phyloP scores from a whole-genome alignment of 2,888 invertebrate genomes.

The Conus canariensis region DNA sequence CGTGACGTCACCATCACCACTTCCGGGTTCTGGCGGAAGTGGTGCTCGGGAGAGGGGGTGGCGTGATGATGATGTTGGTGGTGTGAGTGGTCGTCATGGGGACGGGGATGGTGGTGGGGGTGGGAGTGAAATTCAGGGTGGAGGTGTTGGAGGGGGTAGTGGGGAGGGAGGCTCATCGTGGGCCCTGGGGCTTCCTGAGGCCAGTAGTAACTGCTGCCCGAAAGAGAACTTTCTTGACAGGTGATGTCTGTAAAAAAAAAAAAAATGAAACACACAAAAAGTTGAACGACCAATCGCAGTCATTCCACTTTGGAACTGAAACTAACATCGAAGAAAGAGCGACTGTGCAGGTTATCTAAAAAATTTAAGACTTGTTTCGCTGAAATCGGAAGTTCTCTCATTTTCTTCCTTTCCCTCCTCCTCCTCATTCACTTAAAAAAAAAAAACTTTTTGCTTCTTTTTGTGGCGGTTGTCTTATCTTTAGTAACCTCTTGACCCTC shows the following conservation, averaged over 20 bases:
- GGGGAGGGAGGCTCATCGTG: background rate
- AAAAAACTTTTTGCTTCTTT: too few species aligned
- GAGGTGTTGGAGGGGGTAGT: conserved; percentile 26
- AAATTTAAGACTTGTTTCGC: too few species aligned
- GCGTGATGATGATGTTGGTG: background rate
- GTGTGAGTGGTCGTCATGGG: background rate
- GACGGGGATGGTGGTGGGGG: background rate
- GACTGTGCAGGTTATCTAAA: too few species aligned
- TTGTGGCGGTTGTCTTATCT: too few species aligned
- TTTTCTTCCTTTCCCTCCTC: background rate
- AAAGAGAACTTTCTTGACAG: too few species aligned
- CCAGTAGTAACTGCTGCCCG: too few species aligned
- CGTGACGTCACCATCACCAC: conserved; percentile 37
- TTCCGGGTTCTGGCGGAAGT: background rate
- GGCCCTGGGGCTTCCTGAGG: background rate
- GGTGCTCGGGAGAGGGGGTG: background rate
- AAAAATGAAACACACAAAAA: background rate
- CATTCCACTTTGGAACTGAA: too few species aligned
- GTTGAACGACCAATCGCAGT: background rate
- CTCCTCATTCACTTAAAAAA: background rate
- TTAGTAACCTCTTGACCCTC: too few species aligned
- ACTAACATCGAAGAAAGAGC: too few species aligned
- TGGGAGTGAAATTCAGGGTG: background rate
- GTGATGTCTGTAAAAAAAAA: background rate
- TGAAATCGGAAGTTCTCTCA: too few species aligned